Base-by-base conservation (phyloP, 1,140 invertebrate species). In the Calliopsis andreniformis region DNA sequence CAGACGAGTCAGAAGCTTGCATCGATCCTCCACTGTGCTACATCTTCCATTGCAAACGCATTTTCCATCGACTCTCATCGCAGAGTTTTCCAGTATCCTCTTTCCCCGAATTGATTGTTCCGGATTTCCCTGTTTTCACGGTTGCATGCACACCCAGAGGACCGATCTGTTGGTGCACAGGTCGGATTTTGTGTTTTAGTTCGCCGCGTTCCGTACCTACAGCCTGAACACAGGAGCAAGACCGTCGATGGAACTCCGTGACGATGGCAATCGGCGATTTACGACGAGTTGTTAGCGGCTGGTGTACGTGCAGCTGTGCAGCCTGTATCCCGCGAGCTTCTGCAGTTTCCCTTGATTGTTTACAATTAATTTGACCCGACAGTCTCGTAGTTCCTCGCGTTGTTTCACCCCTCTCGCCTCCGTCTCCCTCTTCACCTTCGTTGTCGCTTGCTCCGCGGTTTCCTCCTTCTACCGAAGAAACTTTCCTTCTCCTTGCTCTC, bases 211-310 rank as follows among this genome's bases (percentile, higher is more conserved):
- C 4, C 35, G 35, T 39, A 39, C 35, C 35, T 39, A 39, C 3
- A 39, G 35, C 35, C 10, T 39, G 10, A 39, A 39, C 35, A 39
- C 35, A 39, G 35, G 10, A 10, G 35, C 35, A 39, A 39, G 35
- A 10, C 39, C 56, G 47, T 71, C 70, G 39, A 67, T 56, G 30
- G 63, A 67, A 43, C 42, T 28, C 23, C 39, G 71, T 49, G 71
- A 75, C 63, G 51, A 75, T 67, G 71, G 71, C 71, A 75, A 75
- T 75, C 71, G 71, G 42, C 71, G 71, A 75, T 75, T 75, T 75
- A 75, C 71, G 71, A 56, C 39, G 63, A 75, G 62, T 47, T 66
- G 71, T 75, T 75, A 75, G 63, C 71, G 63, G 63, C 51, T 45
- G 39, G 63, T 67, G 71, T 67, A 67, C 71, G 63, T 67, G 62